phyloP scores from a whole-genome alignment of 2,888 invertebrate genomes.

The Deroplatys truncata region DNA sequence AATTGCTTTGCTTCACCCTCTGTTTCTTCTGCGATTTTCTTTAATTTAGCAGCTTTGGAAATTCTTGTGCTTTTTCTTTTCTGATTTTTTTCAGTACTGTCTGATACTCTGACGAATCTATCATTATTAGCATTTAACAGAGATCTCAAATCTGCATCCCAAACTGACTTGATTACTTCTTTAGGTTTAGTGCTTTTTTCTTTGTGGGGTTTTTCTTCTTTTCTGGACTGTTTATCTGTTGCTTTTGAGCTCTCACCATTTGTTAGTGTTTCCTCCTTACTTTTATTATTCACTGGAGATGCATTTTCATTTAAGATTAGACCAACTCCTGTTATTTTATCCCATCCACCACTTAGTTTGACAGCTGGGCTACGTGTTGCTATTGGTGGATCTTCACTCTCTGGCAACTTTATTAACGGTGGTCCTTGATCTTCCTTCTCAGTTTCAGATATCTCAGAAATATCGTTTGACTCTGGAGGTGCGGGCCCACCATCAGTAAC shows the following conservation, averaged over 20 bases:
- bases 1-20: background rate
- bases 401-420: background rate
- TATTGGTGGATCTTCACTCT: conserved; percentile 34
- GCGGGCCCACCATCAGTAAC: background rate
- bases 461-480: background rate
- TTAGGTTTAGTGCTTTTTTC: background rate
- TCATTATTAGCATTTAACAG: background rate
- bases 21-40: background rate
- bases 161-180: conserved; percentile 30
- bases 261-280: conserved; percentile 21
- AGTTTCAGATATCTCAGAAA: too few relatives aligned
- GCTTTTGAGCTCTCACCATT: conserved; percentile 1
- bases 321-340: conserved; percentile 41
- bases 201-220: background rate
- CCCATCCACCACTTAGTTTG: conserved; percentile 41
- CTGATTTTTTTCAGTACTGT: background rate
- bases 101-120: background rate
- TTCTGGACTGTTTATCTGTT: conserved; percentile 1
- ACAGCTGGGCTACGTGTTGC: conserved; percentile 40
- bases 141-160: conserved; percentile 39
- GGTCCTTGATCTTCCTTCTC: background rate
- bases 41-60: background rate
- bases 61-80: background rate
- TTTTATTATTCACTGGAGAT: conserved; percentile 30
- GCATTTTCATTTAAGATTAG: conserved; percentile 37